Evolutionary conservation across 2,797 vertebrate species (phyloP).

Genomic region (Eospalax fontanierii): DNA sequence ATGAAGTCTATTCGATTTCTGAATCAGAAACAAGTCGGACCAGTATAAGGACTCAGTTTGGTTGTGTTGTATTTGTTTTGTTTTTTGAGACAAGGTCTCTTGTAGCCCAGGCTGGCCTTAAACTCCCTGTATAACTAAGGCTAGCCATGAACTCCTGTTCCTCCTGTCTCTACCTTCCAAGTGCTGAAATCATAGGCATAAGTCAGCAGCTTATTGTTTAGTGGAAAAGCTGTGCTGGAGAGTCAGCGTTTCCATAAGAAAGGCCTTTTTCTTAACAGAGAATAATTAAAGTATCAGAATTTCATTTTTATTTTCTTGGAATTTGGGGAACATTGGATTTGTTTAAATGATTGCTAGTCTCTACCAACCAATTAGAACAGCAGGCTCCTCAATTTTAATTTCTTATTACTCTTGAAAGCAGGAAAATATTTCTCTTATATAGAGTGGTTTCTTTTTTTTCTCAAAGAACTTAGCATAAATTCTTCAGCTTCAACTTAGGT

Average conservation of each 20-base stretch:
- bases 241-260: slow-evolving; percentile 36
- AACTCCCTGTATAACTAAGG: not conserved
- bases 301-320: slow-evolving; percentile 43
- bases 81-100: not conserved
- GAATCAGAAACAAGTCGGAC: not conserved
- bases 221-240: not conserved
- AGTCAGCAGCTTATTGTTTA: not conserved
- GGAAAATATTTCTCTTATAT: not conserved
- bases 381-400: not conserved
- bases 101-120: not conserved
- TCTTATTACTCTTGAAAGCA: not conserved
- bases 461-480: not conserved
- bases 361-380: slow-evolving; percentile 29
- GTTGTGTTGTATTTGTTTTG: not conserved
- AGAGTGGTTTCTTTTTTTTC: not conserved
- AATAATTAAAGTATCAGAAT: slow-evolving; percentile 29
- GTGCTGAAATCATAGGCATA: not conserved
- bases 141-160: not conserved
- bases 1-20: slow-evolving; percentile 33
- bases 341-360: slow-evolving; percentile 30
- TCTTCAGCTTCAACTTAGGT: not conserved
- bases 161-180: not conserved
- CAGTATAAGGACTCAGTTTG: slow-evolving; percentile 22
- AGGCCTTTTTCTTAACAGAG: slow-evolving; percentile 32
- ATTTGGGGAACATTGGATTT: slow-evolving; percentile 29